Conservation (phyloP, 2,888 invertebrate genomes). For the Melanchra persicariae region DNA sequence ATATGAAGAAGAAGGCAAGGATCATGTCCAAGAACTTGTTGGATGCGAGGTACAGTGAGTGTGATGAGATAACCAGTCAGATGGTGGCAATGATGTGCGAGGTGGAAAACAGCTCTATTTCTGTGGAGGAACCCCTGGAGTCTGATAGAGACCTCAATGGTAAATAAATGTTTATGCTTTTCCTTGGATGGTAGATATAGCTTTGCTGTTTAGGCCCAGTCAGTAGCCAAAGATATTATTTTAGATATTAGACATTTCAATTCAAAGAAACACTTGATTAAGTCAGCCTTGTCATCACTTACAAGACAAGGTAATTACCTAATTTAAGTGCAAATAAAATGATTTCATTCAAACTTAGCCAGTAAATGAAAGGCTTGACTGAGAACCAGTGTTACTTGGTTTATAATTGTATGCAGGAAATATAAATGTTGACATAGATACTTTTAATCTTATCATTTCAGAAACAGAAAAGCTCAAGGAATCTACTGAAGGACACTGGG, state of each 20-base stretch:
- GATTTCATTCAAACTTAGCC: neutral
- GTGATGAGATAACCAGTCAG: constrained; percentile 73
- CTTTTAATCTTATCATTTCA: constrained; percentile 31
- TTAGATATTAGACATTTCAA: no score
- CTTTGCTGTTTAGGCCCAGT: no score
- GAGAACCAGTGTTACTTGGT: neutral
- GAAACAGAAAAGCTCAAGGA: constrained; percentile 55
- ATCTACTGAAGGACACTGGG: constrained; percentile 58
- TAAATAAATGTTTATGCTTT: constrained; percentile 25
- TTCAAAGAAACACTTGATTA: no score
- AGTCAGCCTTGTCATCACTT: no score
- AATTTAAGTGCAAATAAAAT: neutral
- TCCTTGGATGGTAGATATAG: no score
- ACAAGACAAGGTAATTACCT: no score
- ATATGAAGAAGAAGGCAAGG: constrained; percentile 79
- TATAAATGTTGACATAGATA: neutral
- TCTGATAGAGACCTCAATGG: constrained; percentile 59
- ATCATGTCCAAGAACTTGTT: constrained; percentile 77
- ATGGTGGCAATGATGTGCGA: constrained; percentile 73
- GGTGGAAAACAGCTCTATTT: constrained; percentile 67
- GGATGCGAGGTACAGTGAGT: constrained; percentile 69
- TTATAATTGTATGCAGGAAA: neutral
- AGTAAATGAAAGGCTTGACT: neutral
- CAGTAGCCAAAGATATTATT: no score
- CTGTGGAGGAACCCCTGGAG: constrained; percentile 56